These are phyloP conservation scores for Drosophila sechellia DNA, from an alignment of 1,140 invertebrate species.

Conservation along the genomic window DNA sequence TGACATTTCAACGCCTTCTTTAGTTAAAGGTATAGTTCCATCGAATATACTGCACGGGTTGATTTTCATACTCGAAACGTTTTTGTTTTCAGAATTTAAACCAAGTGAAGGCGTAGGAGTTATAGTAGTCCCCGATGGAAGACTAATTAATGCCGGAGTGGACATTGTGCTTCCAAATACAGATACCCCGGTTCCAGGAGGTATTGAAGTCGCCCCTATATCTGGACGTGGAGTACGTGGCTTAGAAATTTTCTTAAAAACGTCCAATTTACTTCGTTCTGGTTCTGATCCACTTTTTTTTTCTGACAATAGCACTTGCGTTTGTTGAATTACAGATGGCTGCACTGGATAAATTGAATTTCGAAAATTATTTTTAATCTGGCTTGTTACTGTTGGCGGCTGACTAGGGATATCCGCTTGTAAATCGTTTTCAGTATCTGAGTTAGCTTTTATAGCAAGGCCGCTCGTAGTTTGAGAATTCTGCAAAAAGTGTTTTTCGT, in stretches of 20 bases:
- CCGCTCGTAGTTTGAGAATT: background rate
- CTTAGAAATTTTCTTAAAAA: slow-evolving; percentile 91
- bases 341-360: background rate
- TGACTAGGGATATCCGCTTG: background rate
- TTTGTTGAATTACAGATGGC: background rate
- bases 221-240: slow-evolving; percentile 28
- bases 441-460: background rate
- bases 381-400: background rate
- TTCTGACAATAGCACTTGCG: background rate
- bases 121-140: slow-evolving; percentile 79
- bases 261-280: slow-evolving; percentile 92
- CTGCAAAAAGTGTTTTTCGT: background rate
- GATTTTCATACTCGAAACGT: background rate
- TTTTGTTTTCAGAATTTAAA: slow-evolving; percentile 1
- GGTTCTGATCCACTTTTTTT: slow-evolving; percentile 88
- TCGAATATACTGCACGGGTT: slow-evolving; percentile 1
- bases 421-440: background rate
- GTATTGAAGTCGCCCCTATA: background rate
- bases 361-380: background rate
- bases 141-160: slow-evolving; percentile 50
- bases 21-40: background rate
- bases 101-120: slow-evolving; percentile 52
- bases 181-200: background rate
- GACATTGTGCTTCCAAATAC: slow-evolving; percentile 20
- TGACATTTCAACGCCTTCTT: slow-evolving; percentile 5